phyloP scores from a whole-genome alignment of 30 jellyfish, hydroid and myxozoan species.

The Cassiopea andromeda region DNA sequence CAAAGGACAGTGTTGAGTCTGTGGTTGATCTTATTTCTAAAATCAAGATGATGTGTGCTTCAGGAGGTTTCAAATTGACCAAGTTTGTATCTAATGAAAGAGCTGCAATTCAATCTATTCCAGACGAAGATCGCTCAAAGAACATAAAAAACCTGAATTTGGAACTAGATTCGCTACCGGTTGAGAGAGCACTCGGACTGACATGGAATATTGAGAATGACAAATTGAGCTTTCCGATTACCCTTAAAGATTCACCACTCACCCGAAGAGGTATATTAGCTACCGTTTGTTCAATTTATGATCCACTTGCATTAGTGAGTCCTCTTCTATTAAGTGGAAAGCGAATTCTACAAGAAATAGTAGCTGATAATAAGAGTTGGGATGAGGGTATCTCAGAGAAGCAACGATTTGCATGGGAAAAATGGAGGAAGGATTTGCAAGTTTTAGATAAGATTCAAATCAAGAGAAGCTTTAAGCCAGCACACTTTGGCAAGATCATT shows the following conservation, averaged over 20 bases:
- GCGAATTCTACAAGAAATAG: slow-evolving; percentile 7
- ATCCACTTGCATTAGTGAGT: not conserved
- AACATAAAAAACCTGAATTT: slow-evolving; percentile 7
- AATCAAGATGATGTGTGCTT: slow-evolving; percentile 25
- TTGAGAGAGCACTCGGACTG: slow-evolving; percentile 40
- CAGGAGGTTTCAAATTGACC: slow-evolving; percentile 41
- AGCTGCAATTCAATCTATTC: slow-evolving; percentile 25
- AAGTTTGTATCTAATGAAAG: slow-evolving; percentile 28
- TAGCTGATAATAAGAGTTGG: slow-evolving; percentile 20
- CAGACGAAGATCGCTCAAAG: slow-evolving; percentile 30
- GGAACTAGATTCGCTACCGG: slow-evolving; percentile 22
- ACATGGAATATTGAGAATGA: slow-evolving; percentile 14
- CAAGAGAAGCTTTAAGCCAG: slow-evolving; percentile 17
- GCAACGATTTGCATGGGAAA: slow-evolving; percentile 18
- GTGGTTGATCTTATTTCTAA: not conserved
- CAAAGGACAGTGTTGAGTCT: slow-evolving; percentile 18
- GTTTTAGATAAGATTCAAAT: not conserved
- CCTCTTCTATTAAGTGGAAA: not conserved
- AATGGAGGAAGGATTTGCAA: slow-evolving; percentile 14
- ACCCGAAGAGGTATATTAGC: not conserved
- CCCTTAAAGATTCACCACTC: slow-evolving; percentile 13
- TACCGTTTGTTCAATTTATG: not conserved
- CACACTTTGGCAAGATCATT: slow-evolving; percentile 10
- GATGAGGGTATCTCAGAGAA: slow-evolving; percentile 7
- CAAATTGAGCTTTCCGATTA: slow-evolving; percentile 33